phyloP scores from a whole-genome alignment of 2,888 invertebrate genomes.

The Oxyteleia sp. region DNA sequence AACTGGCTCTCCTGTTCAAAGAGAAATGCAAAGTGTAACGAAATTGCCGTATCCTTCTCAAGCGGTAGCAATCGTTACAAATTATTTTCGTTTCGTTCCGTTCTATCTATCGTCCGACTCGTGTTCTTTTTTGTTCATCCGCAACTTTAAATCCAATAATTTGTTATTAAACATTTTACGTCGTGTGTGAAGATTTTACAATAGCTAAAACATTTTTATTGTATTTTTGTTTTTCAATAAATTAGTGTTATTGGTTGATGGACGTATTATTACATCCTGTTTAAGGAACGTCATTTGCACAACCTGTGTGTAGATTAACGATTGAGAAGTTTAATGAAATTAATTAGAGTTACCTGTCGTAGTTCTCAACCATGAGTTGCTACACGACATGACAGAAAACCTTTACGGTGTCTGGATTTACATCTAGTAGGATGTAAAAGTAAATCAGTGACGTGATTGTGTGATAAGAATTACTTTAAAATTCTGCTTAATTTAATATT shows the following conservation, averaged over 20 bases:
- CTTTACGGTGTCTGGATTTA: background rate
- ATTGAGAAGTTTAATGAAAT: constrained; percentile 25
- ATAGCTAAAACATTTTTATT: background rate
- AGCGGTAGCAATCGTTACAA: constrained; percentile 16
- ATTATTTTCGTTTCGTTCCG: constrained; percentile 1
- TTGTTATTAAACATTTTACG: background rate
- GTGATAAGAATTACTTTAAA: too few species aligned
- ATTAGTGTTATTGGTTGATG: too few species aligned
- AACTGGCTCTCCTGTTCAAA: constrained; percentile 43
- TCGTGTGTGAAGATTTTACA: background rate
- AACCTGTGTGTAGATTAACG: constrained; percentile 9
- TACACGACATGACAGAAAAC: constrained; percentile 5
- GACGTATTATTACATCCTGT: constrained; percentile 16
- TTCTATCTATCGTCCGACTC: background rate
- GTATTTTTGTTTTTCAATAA: constrained; percentile 1
- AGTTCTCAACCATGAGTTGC: constrained; percentile 15
- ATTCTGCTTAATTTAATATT: too few species aligned
- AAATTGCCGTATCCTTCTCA: constrained; percentile 38
- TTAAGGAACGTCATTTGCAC: constrained; percentile 16
- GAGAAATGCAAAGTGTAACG: constrained; percentile 48
- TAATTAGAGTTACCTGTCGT: constrained; percentile 19
- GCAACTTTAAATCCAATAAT: background rate
- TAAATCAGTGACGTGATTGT: too few species aligned
- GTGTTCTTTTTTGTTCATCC: background rate
- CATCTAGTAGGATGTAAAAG: too few species aligned